Conservation (phyloP, 2,888 invertebrate species). For the Steinernema scapterisci region DNA sequence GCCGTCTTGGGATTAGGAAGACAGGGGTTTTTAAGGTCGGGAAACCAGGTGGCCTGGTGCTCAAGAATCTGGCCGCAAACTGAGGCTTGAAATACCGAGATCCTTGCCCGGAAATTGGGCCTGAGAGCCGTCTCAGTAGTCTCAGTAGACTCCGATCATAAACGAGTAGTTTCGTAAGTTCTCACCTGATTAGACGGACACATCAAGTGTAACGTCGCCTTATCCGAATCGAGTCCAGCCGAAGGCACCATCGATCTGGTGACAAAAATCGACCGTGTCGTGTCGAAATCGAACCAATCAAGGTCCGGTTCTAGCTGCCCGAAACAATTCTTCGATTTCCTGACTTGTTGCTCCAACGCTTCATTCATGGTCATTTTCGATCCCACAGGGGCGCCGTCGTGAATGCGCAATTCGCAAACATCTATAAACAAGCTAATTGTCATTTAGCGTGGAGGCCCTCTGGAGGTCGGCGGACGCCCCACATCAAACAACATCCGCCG, state of each 20-base stretch:
- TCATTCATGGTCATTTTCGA: constrained; percentile 55
- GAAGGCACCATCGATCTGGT: constrained; percentile 48
- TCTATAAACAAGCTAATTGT: constrained; percentile 47
- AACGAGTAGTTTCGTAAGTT: constrained; percentile 17
- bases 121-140: no score
- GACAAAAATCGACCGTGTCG: constrained; percentile 46
- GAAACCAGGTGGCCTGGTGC: no score
- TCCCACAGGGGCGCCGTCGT: constrained; percentile 60
- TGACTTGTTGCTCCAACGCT: constrained; percentile 46
- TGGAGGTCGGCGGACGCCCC: no score
- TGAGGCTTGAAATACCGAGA: no score
- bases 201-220: constrained; percentile 50
- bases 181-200: constrained; percentile 49
- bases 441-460: not conserved
- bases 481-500: no score
- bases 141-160: not conserved
- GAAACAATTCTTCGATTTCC: constrained; percentile 51
- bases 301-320: constrained; percentile 61
- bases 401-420: constrained; percentile 62
- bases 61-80: no score
- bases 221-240: constrained; percentile 37
- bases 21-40: no score
- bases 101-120: no score
- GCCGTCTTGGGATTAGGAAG: no score
- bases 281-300: constrained; percentile 62